phyloP scores from a whole-genome alignment of 2,797 vertebrate species.

The Tarsius wallacei region DNA sequence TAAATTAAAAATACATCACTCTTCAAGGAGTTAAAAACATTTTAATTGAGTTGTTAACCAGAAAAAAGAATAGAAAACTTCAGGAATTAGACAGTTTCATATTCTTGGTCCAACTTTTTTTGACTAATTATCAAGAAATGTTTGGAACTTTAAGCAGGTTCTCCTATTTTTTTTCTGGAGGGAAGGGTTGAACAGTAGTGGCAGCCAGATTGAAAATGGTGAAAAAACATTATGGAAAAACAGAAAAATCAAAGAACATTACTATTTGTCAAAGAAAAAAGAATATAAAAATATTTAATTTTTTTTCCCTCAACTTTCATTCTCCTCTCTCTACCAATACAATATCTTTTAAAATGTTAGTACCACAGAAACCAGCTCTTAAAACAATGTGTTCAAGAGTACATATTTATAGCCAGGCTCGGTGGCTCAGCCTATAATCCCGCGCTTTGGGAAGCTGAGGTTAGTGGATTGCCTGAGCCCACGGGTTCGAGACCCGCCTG shows the following conservation, averaged over 20 bases:
- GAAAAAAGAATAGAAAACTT: background rate
- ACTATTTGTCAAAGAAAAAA: background rate
- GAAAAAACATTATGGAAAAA: background rate
- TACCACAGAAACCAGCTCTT: background rate
- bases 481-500: no score
- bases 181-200: background rate
- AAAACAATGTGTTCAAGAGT: background rate
- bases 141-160: background rate
- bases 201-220: background rate
- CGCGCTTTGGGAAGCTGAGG: no score
- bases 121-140: background rate
- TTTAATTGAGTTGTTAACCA: background rate
- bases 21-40: conserved; percentile 2
- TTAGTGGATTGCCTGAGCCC: no score
- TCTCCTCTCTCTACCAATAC: background rate
- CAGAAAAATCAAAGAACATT: background rate
- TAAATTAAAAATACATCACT: background rate
- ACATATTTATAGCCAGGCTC: no score
- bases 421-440: no score
- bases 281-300: background rate
- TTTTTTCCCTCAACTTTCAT: background rate
- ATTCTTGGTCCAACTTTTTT: background rate
- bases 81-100: background rate
- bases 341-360: conserved; percentile 13
- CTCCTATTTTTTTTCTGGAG: background rate